Evolutionary conservation across 2,113 vertebrate genomes (phyloP).

Genomic region (Heteronetta atricapilla): DNA sequence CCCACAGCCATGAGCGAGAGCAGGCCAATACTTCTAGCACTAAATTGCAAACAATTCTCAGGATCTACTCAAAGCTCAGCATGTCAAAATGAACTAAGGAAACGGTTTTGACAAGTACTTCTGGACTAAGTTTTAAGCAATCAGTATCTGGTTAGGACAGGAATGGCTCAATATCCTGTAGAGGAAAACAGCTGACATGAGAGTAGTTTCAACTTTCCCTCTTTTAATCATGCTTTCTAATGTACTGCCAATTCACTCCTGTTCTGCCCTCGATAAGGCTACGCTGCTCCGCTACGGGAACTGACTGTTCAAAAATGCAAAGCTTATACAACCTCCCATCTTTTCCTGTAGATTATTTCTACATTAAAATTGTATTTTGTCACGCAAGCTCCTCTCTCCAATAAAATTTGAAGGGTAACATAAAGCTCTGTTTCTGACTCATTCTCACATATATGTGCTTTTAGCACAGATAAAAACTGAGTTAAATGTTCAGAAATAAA

Average conservation of each 20-base stretch:
- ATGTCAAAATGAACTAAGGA: conserved; percentile 79
- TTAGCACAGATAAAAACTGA: neutral
- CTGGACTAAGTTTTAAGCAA: conserved; percentile 82
- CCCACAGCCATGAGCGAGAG: neutral
- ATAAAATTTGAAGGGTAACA: neutral
- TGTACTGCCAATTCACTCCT: conserved; percentile 79
- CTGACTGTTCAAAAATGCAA: conserved; percentile 59
- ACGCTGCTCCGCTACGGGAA: conserved; percentile 59
- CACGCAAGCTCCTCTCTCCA: conserved; percentile 40
- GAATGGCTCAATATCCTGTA: conserved; percentile 86
- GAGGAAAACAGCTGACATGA: conserved; percentile 84
- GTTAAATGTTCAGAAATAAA: conserved; percentile 22
- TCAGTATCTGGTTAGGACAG: conserved; percentile 85
- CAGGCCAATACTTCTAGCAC: neutral
- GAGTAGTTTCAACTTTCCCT: conserved; percentile 78
- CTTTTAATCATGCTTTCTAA: conserved; percentile 81
- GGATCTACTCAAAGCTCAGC: conserved; percentile 73
- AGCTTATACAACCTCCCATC: conserved; percentile 52
- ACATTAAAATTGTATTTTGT: conserved; percentile 50
- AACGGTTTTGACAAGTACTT: conserved; percentile 81
- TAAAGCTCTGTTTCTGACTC: neutral
- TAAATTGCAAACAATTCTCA: conserved; percentile 60
- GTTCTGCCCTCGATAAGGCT: conserved; percentile 73
- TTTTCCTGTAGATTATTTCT: conserved; percentile 73
- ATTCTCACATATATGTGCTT: neutral